These are phyloP conservation scores for Linyphia triangularis DNA, from an alignment of 2,888 invertebrate species.

Conservation along the genomic window DNA sequence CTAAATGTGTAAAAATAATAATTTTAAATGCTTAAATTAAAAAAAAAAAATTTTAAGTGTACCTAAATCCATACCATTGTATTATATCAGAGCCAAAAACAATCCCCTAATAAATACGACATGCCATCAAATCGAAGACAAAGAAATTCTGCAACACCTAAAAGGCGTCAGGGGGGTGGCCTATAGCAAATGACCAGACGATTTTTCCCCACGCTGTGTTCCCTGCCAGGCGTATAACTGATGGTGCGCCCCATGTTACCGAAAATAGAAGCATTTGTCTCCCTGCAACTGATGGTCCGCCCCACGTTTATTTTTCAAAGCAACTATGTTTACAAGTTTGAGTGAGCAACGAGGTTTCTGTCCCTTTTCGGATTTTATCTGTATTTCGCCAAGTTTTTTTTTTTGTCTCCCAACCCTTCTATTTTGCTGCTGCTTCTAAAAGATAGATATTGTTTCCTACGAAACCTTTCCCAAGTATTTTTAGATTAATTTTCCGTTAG, in stretches of 20 bases:
- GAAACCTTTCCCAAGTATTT: slow-evolving; percentile 8
- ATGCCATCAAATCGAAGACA: slow-evolving; percentile 22
- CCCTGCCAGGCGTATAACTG: slow-evolving; percentile 54
- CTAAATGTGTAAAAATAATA: too few species aligned
- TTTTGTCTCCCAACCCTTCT: background rate
- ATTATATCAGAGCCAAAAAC: too few species aligned
- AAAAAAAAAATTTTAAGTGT: too few species aligned
- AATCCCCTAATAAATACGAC: background rate
- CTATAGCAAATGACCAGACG: slow-evolving; percentile 64
- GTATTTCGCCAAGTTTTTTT: background rate
- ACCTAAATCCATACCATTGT: too few species aligned
- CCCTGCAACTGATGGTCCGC: slow-evolving; percentile 25
- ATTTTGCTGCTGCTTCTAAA: background rate
- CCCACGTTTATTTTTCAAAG: slow-evolving; percentile 71
- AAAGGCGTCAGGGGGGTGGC: slow-evolving; percentile 50
- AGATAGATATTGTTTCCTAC: slow-evolving; percentile 33
- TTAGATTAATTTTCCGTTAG: slow-evolving; percentile 23
- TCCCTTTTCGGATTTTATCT: slow-evolving; percentile 26
- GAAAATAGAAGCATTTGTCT: slow-evolving; percentile 75
- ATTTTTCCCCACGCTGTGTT: slow-evolving; percentile 68
- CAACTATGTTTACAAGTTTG: slow-evolving; percentile 65
- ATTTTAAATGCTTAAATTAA: too few species aligned
- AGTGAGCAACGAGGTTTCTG: slow-evolving; percentile 64
- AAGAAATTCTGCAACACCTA: slow-evolving; percentile 64
- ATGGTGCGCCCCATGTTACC: slow-evolving; percentile 68